Conservation (phyloP, 2,113 vertebrate genomes). For the Ancistrus triradiatus region DNA sequence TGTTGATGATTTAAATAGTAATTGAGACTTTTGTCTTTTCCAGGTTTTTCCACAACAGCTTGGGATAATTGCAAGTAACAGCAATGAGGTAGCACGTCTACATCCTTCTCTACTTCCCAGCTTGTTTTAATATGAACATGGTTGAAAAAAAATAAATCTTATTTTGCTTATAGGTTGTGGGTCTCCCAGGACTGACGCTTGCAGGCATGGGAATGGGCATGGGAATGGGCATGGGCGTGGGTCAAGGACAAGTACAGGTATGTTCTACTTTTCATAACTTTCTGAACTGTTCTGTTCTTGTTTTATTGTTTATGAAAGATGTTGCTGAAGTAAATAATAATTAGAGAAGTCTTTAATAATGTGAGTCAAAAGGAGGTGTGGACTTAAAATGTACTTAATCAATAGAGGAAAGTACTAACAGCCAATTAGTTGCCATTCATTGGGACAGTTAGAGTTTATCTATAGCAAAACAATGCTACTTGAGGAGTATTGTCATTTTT, state of each 20-base stretch:
- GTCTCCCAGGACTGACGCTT: slow-evolving; percentile 63
- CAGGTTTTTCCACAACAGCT: slow-evolving; percentile 57
- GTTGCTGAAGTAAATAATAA: too few species aligned
- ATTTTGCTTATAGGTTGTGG: slow-evolving; percentile 53
- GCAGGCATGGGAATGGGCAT: slow-evolving; percentile 42
- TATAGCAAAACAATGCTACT: too few species aligned
- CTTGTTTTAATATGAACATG: background rate
- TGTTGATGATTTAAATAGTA: background rate
- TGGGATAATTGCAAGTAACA: slow-evolving; percentile 71
- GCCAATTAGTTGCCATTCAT: too few species aligned
- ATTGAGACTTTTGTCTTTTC: background rate
- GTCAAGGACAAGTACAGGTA: background rate
- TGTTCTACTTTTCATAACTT: background rate
- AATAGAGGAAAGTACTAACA: too few species aligned
- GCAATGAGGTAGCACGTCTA: slow-evolving; percentile 64
- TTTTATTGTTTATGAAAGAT: too few species aligned
- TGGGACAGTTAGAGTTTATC: too few species aligned
- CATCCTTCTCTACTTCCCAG: background rate
- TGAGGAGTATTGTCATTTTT: too few species aligned
- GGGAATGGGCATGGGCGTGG: background rate
- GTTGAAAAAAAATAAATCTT: background rate
- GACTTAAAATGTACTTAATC: too few species aligned
- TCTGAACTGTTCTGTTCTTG: too few species aligned
- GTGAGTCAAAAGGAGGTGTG: too few species aligned
- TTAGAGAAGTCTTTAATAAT: too few species aligned